Conservation (phyloP, 1,140 invertebrate genomes). For the Polypedilum pembai region DNA sequence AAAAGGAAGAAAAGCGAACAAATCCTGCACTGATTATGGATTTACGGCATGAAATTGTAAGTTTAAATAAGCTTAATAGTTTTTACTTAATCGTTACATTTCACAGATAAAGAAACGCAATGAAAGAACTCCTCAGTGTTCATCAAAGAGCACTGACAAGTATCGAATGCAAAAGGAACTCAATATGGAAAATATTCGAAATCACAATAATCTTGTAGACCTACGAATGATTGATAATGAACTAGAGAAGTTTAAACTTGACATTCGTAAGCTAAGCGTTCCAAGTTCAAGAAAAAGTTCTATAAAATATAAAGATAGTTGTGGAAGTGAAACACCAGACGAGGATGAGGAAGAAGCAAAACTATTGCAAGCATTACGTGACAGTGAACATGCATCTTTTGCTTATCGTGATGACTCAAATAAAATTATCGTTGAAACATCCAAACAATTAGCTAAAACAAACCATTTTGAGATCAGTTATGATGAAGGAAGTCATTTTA, state of each 20-base stretch:
- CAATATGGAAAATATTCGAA: slow-evolving; percentile 8
- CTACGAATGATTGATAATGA: neutral
- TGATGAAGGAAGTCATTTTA: slow-evolving; percentile 11
- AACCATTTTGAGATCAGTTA: neutral
- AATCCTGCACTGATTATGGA: slow-evolving; percentile 41
- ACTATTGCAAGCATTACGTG: neutral
- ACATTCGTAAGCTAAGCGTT: neutral
- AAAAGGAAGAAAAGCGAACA: neutral
- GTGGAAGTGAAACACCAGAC: neutral
- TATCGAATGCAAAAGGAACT: neutral
- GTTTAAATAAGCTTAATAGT: neutral
- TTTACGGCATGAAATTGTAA: slow-evolving; percentile 41
- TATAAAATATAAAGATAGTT: slow-evolving; percentile 3
- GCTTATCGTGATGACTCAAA: neutral
- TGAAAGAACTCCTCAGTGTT: neutral
- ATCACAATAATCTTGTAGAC: neutral
- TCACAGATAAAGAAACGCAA: neutral
- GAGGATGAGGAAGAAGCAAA: neutral
- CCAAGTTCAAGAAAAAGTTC: neutral
- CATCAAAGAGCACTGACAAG: neutral
- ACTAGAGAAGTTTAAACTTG: neutral
- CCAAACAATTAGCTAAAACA: neutral
- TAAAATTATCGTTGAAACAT: slow-evolving; percentile 24
- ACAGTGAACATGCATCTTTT: neutral
- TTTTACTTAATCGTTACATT: neutral